Evolutionary conservation across 2,888 invertebrate genomes (phyloP).

Genomic region (Lumbricus terrestris): DNA sequence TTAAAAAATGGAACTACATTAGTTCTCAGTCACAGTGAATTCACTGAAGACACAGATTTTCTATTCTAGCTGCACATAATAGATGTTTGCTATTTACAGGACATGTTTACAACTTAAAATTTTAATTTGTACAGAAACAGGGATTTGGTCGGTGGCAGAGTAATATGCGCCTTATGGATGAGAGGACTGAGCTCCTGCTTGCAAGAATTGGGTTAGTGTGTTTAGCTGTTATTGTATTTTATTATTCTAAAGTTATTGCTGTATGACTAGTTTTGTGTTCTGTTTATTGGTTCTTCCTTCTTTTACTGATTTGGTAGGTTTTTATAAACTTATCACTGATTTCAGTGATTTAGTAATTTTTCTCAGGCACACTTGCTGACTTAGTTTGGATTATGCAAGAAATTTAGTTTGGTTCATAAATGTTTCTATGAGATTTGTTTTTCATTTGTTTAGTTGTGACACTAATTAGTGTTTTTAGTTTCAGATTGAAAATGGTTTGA

Average conservation of each 20-base stretch:
- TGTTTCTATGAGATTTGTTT: background rate
- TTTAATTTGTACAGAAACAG: constrained; percentile 45
- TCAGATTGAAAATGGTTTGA: background rate
- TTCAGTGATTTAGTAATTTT: background rate
- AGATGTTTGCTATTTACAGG: background rate
- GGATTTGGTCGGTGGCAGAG: constrained; percentile 54
- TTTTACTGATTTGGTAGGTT: background rate
- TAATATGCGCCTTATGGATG: constrained; percentile 53
- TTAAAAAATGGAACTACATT: background rate
- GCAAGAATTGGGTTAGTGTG: constrained; percentile 50
- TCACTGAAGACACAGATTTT: background rate
- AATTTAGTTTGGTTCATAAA: background rate
- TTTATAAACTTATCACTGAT: background rate
- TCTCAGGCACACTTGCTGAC: background rate
- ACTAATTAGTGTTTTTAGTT: background rate
- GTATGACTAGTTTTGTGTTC: background rate
- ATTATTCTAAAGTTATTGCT: background rate
- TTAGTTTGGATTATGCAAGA: no score
- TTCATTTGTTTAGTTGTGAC: background rate
- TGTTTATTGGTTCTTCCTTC: background rate
- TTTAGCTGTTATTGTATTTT: background rate
- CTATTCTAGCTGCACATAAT: background rate
- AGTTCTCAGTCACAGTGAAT: background rate
- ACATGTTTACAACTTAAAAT: background rate
- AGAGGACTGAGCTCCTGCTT: constrained; percentile 46